Conservation (phyloP, 1,140 invertebrate genomes). For the Tetramorium alpestre region DNA sequence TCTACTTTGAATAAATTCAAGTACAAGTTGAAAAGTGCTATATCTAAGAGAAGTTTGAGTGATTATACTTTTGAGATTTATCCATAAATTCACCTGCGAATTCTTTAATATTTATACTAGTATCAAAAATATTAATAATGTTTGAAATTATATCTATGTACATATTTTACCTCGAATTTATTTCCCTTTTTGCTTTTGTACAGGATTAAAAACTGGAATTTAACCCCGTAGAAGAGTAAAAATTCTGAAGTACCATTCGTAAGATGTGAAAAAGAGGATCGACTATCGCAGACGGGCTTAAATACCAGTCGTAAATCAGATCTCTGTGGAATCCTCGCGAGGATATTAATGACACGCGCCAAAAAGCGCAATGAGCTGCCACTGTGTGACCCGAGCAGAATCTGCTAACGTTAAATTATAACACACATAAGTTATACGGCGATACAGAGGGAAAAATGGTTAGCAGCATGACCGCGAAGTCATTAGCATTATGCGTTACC, state of each 20-base stretch:
- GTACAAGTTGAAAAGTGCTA: not conserved
- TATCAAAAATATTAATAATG: not conserved
- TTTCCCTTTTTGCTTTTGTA: not conserved
- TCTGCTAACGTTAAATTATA: conserved; percentile 47
- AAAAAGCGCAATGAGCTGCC: conserved; percentile 34
- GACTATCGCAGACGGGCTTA: not conserved
- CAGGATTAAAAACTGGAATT: not conserved
- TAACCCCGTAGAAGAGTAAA: not conserved
- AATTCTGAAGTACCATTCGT: conserved; percentile 5
- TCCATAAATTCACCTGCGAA: not conserved
- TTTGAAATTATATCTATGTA: not conserved
- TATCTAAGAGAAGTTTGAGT: conserved; percentile 10
- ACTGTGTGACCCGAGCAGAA: not conserved
- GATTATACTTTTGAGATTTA: not conserved
- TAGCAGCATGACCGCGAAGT: not conserved
- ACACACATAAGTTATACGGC: conserved; percentile 25
- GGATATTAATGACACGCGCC: conserved; percentile 37
- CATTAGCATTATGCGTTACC: conserved; percentile 7
- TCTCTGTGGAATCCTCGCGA: not conserved
- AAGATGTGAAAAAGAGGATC: conserved; percentile 6
- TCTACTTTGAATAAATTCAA: not conserved
- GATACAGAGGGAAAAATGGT: conserved; percentile 22
- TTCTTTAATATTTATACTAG: not conserved
- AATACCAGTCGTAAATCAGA: conserved; percentile 37
- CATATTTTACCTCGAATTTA: not conserved